Percentiles rank a stretch among this genome's conserved stretches.
Conservation (phyloP, 2,888 invertebrate genomes). For the Drosophila nr. perissopoda region DNA sequence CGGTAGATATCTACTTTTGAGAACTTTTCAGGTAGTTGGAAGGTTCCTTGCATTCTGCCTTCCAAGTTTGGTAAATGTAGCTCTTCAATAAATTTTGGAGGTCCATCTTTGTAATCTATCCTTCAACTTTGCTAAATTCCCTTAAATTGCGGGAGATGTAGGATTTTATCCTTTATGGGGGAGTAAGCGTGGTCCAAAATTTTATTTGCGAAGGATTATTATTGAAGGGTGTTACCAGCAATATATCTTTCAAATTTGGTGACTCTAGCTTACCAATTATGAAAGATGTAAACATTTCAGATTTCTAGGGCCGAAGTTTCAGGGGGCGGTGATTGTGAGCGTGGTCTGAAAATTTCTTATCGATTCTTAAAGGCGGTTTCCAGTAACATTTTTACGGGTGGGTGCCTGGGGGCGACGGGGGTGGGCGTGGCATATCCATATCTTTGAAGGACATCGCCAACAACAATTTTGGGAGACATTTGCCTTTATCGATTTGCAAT, state of each 20-base stretch:
- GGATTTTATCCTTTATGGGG: not conserved
- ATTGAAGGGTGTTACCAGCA: not conserved
- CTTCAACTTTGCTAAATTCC: not conserved
- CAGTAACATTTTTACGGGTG: accelerated
- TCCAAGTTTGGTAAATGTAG: not conserved
- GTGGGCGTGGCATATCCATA: no score
- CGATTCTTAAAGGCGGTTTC: no score
- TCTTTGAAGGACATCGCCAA: no score
- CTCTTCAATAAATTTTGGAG: no score
- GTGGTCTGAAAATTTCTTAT: not conserved
- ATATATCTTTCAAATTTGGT: not conserved
- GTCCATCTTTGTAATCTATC: not conserved
- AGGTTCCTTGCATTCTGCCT: no score
- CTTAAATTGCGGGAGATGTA: not conserved
- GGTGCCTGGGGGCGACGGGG: no score
- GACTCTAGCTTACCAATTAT: not conserved
- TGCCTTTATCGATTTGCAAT: no score
- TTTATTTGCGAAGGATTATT: accelerated
- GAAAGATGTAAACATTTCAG: not conserved
- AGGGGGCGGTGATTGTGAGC: not conserved
- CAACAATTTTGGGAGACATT: no score
- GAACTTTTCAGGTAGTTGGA: not conserved
- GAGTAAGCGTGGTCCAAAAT: not conserved
- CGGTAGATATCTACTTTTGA: not conserved
- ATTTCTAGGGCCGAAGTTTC: not conserved